A percentile compares a stretch with the other conserved stretches of the same genome.
phyloP scores from a whole-genome alignment of 2,797 vertebrate genomes.

The Denticeps clupeoides region DNA sequence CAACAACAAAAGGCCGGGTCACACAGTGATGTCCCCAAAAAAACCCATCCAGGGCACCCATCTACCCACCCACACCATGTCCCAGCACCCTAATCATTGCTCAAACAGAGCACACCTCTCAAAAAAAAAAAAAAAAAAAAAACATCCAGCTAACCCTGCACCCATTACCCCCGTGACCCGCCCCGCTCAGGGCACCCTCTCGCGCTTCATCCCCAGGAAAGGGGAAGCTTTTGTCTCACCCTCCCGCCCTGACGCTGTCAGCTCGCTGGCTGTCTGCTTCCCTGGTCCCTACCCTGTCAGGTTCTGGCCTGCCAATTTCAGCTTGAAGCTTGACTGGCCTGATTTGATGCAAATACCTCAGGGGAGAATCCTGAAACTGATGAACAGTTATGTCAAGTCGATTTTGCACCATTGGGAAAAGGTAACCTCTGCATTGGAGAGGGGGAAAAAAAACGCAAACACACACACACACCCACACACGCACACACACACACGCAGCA shows the following conservation, averaged over 20 bases:
- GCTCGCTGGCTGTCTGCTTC: conserved; percentile 69
- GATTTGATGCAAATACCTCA: conserved; percentile 95
- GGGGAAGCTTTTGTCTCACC: conserved; percentile 32
- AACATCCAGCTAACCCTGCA: conserved; percentile 22
- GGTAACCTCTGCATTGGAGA: conserved; percentile 78
- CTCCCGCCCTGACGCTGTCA: conserved; percentile 59
- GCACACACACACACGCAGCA: conserved; percentile 41
- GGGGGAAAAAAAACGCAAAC: conserved; percentile 52
- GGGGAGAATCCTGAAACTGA: conserved; percentile 84
- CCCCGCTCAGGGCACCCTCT: conserved; percentile 21
- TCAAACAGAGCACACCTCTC: neutral
- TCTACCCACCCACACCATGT: neutral
- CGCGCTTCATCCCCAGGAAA: conserved; percentile 31
- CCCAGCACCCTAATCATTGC: conserved; percentile 3
- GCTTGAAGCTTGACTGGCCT: conserved; percentile 96
- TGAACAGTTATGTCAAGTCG: conserved; percentile 97
- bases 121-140: neutral
- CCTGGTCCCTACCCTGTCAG: conserved; percentile 76
- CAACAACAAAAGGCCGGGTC: conserved; percentile 2
- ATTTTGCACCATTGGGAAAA: conserved; percentile 95
- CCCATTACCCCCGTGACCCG: conserved; percentile 20
- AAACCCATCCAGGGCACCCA: neutral
- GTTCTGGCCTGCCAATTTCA: conserved; percentile 95
- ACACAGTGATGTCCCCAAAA: neutral
- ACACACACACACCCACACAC: conserved; percentile 5